phyloP scores from a whole-genome alignment of 2,113 vertebrate species.

The Paracanthobrama guichenoti region DNA sequence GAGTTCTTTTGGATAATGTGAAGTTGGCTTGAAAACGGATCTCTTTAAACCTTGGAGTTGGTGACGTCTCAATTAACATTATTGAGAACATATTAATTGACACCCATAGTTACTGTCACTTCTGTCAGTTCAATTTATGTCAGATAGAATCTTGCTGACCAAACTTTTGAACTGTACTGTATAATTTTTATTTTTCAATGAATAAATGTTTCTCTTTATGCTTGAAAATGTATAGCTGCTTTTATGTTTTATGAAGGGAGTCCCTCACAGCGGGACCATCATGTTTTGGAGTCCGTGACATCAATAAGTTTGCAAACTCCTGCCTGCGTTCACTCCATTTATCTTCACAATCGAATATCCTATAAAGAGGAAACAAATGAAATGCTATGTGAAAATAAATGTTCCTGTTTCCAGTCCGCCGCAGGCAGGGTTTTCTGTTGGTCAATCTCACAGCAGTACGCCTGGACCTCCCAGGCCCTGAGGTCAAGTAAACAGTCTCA shows the following conservation, averaged over 20 bases:
- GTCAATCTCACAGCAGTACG: not conserved
- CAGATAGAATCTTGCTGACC: not conserved
- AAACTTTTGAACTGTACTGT: not conserved
- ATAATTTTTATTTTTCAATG: not conserved
- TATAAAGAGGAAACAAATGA: not conserved
- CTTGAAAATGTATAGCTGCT: not conserved
- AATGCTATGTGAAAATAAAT: not conserved
- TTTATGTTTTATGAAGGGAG: not conserved
- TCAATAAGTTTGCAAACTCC: not conserved
- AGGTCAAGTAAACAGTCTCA: not conserved
- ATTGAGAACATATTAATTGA: no score
- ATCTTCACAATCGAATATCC: not conserved
- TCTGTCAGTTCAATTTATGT: no score
- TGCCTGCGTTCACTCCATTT: not conserved
- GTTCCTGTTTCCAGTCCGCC: not conserved
- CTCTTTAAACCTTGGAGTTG: not conserved
- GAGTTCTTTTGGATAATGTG: constrained; percentile 15
- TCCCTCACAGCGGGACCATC: not conserved
- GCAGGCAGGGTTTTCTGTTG: not conserved
- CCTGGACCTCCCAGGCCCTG: not conserved
- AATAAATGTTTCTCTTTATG: not conserved
- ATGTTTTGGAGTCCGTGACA: not conserved
- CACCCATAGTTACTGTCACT: not conserved
- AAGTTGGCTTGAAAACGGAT: not conserved
- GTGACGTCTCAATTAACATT: not conserved